Evolutionary conservation across 2,888 invertebrate genomes (phyloP), one percentile per base, ranked within the genome.

Genomic region (Schizaphis graminum): DNA sequence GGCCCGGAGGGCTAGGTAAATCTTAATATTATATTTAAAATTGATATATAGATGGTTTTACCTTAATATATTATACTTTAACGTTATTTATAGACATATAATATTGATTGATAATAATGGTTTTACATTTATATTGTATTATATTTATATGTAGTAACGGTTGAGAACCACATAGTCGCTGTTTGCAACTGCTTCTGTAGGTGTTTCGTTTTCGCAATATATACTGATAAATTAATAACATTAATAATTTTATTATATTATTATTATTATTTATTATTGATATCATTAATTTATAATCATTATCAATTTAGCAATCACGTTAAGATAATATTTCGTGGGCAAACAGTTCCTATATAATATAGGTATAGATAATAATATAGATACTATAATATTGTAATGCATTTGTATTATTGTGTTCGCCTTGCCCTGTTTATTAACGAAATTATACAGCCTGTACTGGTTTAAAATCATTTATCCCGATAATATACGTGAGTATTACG

Each of bases 391-490:
- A 77, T 21, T 28, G 47, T 86, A 16, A 35, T 86, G 26, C 13
- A 86, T 35, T n/a, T 41, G 21, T 35, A 28, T 53, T 16, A 41
- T 26, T 53, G 85, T 41, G 91, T 91, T 91, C 35, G 91, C 91
- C 91, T 91, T 91, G 91, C 91, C 91, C 91, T 44, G 91, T 56
- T 91, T 91, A 91, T 10, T 26, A 41, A 91, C 91, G n/a, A 91
- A 91, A 91, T 91, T 77, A 91, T 35, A 67, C 35, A 49, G 91
- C n/a, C 0, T 28, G 91, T 56, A 44, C 41, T 85, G 56, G 56
- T 91, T 84, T 91, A 53, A 53, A 41, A 77, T 26, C 47, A 47
- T 77, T 90, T 49, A n/a, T n/a, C 47, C 47, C 90, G 28, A 28
- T 57, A 89, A 89, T 89, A 56, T 41, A 41, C 13, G 44, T 8